Evolutionary conservation across 2,797 vertebrate genomes (phyloP).

Genomic region (Clarias fuscus): DNA sequence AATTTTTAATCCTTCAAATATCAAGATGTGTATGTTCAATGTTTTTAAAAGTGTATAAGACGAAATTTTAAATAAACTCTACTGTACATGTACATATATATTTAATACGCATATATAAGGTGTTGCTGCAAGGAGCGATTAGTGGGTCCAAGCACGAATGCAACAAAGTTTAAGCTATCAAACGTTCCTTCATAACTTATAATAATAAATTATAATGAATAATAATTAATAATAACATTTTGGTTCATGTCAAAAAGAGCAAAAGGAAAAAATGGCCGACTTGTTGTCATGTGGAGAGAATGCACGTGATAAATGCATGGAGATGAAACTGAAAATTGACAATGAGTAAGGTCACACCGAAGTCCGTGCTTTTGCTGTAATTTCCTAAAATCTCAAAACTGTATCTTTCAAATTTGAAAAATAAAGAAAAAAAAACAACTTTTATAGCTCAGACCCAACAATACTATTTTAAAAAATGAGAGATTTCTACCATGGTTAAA

Average conservation of each 20-base stretch:
- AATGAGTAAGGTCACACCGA: not conserved
- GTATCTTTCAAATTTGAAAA: not conserved
- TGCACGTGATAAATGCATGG: not conserved
- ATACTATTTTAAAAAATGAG: not conserved
- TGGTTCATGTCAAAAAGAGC: not conserved
- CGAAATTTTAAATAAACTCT: not conserved
- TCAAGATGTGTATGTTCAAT: not conserved
- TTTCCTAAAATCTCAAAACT: too few species aligned
- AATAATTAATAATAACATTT: too few species aligned
- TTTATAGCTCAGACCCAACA: not conserved
- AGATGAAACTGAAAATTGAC: not conserved
- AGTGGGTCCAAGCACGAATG: not conserved
- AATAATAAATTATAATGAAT: too few species aligned
- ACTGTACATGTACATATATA: not conserved
- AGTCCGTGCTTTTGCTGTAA: not conserved
- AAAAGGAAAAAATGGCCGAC: not conserved
- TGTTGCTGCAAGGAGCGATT: not conserved
- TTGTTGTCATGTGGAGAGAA: too few species aligned
- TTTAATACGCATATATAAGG: not conserved
- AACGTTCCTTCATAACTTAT: not conserved
- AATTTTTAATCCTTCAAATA: not conserved
- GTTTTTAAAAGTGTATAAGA: not conserved
- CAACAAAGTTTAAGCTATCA: not conserved
- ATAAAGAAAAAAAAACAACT: not conserved
- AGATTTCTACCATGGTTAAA: not conserved